phyloP scores from a whole-genome alignment of 2,888 invertebrate species.

The Lissocephala sabroskyi region DNA sequence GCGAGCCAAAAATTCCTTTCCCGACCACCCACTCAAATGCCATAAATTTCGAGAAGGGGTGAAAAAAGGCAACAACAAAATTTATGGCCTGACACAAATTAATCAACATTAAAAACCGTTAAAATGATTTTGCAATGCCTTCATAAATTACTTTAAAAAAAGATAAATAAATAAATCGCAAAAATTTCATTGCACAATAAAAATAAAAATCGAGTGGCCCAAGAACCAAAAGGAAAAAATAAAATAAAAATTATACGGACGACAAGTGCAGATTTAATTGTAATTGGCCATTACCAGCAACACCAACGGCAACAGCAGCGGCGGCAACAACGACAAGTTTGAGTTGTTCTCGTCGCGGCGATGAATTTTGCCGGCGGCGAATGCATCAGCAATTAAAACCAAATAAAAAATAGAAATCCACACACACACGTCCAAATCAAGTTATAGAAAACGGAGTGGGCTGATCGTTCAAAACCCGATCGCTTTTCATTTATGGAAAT shows the following conservation, averaged over 20 bases:
- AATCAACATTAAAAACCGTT: not conserved
- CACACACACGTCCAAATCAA: too few species aligned
- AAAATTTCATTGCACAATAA: conserved; percentile 26
- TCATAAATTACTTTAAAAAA: not conserved
- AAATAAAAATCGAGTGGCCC: conserved; percentile 14
- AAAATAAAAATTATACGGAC: conserved; percentile 13
- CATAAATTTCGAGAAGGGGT: not conserved
- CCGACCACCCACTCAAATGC: too few species aligned
- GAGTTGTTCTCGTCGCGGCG: too few species aligned
- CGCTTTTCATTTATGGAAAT: conserved; percentile 1
- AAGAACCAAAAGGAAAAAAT: conserved; percentile 1
- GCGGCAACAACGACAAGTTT: not conserved
- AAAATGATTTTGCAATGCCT: not conserved
- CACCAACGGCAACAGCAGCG: conserved; percentile 2
- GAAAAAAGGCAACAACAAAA: too few species aligned
- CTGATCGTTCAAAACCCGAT: too few species aligned
- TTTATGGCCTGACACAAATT: conserved; percentile 2
- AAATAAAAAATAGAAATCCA: too few species aligned
- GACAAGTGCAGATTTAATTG: too few species aligned
- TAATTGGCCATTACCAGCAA: conserved; percentile 38
- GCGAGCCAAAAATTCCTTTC: too few species aligned
- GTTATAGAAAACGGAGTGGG: too few species aligned
- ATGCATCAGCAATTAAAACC: too few species aligned
- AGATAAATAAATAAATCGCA: not conserved
- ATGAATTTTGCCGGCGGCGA: too few species aligned